These are phyloP conservation scores for Venustaconcha ellipsiformis DNA, from an alignment of 1,140 invertebrate species.

Conservation along the genomic window DNA sequence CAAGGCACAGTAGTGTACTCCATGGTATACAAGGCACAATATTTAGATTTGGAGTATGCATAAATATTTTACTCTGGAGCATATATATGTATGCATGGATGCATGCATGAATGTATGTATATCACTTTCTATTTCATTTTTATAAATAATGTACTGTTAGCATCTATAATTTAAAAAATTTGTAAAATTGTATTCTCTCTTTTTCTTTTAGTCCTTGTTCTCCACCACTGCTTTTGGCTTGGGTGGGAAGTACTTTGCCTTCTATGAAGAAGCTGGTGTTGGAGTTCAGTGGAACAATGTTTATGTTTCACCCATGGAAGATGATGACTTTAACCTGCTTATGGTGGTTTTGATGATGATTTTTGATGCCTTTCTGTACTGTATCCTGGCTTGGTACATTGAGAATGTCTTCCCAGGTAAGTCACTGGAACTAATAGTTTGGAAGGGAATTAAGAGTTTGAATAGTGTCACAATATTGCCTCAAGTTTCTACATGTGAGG, in stretches of 20 bases:
- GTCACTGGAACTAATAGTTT: background rate
- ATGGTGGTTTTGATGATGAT: conserved; percentile 73
- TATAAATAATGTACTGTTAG: background rate
- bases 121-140: background rate
- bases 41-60: too few relatives aligned
- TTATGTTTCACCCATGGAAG: conserved; percentile 74
- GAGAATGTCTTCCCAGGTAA: conserved; percentile 75
- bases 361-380: conserved; percentile 71
- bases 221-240: conserved; percentile 84
- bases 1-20: background rate
- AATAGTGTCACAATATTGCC: too few relatives aligned
- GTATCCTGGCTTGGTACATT: conserved; percentile 74
- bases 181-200: conserved; percentile 14
- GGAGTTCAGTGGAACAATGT: conserved; percentile 84
- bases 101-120: background rate
- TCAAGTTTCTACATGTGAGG: too few relatives aligned
- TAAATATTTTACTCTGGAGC: too few relatives aligned
- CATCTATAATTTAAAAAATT: background rate
- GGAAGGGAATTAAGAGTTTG: too few relatives aligned
- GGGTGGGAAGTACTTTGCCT: conserved; percentile 78
- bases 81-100: background rate
- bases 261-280: conserved; percentile 75
- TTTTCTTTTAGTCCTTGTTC: conserved; percentile 72
- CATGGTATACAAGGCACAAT: background rate
- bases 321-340: conserved; percentile 79